A percentile compares a stretch with the other conserved stretches of the same genome.
Conservation (phyloP, 2,113 vertebrate genomes). For the Ceuthmochares aereus region DNA sequence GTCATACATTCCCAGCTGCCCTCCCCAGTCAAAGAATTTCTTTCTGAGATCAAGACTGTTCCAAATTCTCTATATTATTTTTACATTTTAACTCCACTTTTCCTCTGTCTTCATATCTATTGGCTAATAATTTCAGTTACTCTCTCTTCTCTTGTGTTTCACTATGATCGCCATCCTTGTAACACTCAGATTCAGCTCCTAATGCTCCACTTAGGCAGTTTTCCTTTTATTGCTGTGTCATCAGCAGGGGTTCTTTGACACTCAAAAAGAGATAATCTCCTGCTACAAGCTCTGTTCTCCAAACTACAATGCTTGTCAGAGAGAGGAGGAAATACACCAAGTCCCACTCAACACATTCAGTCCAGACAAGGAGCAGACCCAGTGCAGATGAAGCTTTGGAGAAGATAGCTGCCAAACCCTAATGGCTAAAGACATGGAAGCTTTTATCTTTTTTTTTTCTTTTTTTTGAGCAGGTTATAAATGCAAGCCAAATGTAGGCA, state of each 20-base stretch:
- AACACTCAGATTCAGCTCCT: neutral
- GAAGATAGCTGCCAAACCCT: neutral
- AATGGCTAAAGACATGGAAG: neutral
- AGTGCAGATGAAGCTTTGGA: neutral
- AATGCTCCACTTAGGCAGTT: conserved; percentile 28
- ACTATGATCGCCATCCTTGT: neutral
- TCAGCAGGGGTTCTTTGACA: conserved; percentile 36
- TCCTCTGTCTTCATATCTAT: neutral
- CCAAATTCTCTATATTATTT: neutral
- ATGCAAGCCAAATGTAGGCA: neutral
- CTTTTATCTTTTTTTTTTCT: too few relatives aligned
- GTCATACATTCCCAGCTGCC: neutral
- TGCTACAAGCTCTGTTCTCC: neutral
- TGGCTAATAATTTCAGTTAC: neutral
- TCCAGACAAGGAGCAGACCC: neutral
- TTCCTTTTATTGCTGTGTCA: conserved; percentile 19
- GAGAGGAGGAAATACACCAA: neutral
- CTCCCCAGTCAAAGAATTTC: neutral
- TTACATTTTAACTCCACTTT: neutral
- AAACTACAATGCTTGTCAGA: conserved; percentile 1
- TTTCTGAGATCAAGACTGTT: neutral
- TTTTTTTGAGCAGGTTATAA: neutral
- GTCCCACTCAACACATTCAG: neutral
- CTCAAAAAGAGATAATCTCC: conserved; percentile 25
- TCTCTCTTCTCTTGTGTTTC: neutral